A percentile compares a stretch with the other conserved stretches of the same genome.
These are phyloP conservation scores for Labrus mixtus DNA, from an alignment of 2,113 vertebrate genomes.

Conservation along the genomic window DNA sequence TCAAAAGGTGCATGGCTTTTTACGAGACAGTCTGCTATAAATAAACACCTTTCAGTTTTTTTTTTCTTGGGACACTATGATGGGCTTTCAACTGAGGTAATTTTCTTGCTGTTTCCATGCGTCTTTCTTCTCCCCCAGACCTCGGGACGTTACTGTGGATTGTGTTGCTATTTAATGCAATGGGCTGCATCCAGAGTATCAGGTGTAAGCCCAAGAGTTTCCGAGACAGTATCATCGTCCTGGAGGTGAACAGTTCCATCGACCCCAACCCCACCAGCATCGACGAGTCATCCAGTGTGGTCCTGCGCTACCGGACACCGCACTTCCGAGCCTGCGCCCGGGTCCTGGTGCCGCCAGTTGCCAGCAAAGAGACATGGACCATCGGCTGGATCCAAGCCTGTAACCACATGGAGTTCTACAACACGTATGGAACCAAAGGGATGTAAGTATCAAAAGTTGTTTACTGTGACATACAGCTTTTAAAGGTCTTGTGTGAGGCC, in stretches of 20 bases:
- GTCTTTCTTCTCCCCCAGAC: conserved; percentile 84
- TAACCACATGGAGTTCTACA: conserved; percentile 99
- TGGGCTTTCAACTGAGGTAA: conserved; percentile 65
- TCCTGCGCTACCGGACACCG: conserved; percentile 96
- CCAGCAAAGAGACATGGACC: conserved; percentile 94
- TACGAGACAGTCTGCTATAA: conserved; percentile 19
- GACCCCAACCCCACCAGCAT: conserved; percentile 96
- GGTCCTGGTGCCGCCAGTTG: conserved; percentile 92
- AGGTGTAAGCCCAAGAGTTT: conserved; percentile 97
- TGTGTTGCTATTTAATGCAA: conserved; percentile 87
- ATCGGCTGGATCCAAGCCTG: conserved; percentile 99
- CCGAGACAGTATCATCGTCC: conserved; percentile 92
- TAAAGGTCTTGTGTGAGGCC: not conserved
- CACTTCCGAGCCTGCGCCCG: conserved; percentile 95
- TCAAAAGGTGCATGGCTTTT: conserved; percentile 60
- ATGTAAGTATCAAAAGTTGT: conserved; percentile 88
- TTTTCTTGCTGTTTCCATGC: conserved; percentile 85
- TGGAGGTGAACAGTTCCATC: conserved; percentile 95
- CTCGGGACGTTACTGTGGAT: conserved; percentile 88
- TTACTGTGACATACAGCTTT: not conserved
- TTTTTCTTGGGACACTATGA: conserved; percentile 16
- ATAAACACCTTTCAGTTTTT: conserved; percentile 24
- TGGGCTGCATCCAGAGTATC: conserved; percentile 99
- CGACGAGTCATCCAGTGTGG: conserved; percentile 96
- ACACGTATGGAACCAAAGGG: conserved; percentile 94